Conservation (phyloP, 2,888 invertebrate species). For the Caenorhabditis parvicauda region DNA sequence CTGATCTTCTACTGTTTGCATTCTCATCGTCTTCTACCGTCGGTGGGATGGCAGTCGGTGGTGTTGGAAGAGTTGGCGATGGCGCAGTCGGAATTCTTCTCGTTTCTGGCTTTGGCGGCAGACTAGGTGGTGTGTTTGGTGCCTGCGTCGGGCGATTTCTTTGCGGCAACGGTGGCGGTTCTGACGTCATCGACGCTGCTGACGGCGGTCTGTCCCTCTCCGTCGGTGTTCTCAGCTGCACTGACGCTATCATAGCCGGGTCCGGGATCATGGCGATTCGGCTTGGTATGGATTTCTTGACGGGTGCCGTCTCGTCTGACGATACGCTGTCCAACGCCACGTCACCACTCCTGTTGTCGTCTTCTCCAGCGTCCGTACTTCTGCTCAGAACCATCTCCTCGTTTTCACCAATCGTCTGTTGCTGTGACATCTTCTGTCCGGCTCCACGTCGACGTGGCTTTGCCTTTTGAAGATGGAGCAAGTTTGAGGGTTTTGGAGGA, state of each 20-base stretch:
- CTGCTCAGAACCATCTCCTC: constrained; percentile 16
- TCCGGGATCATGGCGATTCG: constrained; percentile 40
- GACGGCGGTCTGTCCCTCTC: constrained; percentile 8
- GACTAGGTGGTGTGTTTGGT: constrained; percentile 21
- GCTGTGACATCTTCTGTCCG: neutral
- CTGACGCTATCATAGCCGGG: constrained; percentile 15
- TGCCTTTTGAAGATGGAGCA: constrained; percentile 41
- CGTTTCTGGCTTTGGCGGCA: constrained; percentile 38
- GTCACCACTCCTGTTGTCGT: constrained; percentile 14
- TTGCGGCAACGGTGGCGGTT: constrained; percentile 30
- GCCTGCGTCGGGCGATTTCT: constrained; percentile 11
- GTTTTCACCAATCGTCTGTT: neutral
- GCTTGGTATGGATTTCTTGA: neutral
- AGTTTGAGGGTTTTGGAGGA: constrained; percentile 35
- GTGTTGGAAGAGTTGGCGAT: no score
- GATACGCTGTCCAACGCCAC: constrained; percentile 12
- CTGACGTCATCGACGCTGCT: constrained; percentile 12
- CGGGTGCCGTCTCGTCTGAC: constrained; percentile 8
- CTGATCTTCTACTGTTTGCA: constrained; percentile 40
- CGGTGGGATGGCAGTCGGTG: constrained; percentile 13
- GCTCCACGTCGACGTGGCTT: constrained; percentile 24
- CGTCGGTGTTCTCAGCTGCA: constrained; percentile 25
- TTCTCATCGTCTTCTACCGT: constrained; percentile 38
- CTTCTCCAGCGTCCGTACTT: constrained; percentile 8
- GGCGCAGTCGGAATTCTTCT: constrained; percentile 8